Evolutionary conservation across 2,888 invertebrate genomes (phyloP).

Genomic region (Drosophila yooni): DNA sequence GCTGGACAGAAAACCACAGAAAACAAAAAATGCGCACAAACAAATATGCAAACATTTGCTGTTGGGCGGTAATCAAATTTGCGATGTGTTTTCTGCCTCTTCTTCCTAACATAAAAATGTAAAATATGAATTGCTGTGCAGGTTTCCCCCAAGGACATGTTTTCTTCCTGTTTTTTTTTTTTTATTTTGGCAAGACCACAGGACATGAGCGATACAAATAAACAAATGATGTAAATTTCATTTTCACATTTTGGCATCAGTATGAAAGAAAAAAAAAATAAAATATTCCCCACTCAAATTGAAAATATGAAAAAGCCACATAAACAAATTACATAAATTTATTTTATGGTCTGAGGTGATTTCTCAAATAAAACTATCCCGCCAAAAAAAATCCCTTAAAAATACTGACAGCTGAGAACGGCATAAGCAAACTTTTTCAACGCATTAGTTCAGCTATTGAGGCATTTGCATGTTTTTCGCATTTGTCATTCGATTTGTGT

Average conservation of each 20-base stretch:
- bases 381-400: neutral
- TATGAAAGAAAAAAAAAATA: conserved; percentile 17
- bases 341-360: conserved; percentile 44
- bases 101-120: conserved; percentile 35
- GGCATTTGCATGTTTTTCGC: conserved; percentile 75
- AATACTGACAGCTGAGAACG: conserved; percentile 45
- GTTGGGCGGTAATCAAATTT: conserved; percentile 77
- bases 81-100: conserved; percentile 61
- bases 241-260: conserved; percentile 60
- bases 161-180: neutral
- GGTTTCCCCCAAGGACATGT: conserved; percentile 70
- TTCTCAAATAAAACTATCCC: conserved; percentile 46
- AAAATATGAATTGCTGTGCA: conserved; percentile 68
- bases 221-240: conserved; percentile 82
- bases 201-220: conserved; percentile 79
- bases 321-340: conserved; percentile 75
- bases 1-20: conserved; percentile 5
- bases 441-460: conserved; percentile 61
- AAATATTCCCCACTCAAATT: conserved; percentile 32
- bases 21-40: conserved; percentile 20
- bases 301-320: conserved; percentile 74
- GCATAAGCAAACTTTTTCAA: conserved; percentile 32
- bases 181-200: conserved; percentile 54
- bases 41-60: conserved; percentile 62
- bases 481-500: conserved; percentile 62